These are phyloP conservation scores for Smittia aterrima DNA, from an alignment of 2,888 invertebrate species.

Conservation along the genomic window DNA sequence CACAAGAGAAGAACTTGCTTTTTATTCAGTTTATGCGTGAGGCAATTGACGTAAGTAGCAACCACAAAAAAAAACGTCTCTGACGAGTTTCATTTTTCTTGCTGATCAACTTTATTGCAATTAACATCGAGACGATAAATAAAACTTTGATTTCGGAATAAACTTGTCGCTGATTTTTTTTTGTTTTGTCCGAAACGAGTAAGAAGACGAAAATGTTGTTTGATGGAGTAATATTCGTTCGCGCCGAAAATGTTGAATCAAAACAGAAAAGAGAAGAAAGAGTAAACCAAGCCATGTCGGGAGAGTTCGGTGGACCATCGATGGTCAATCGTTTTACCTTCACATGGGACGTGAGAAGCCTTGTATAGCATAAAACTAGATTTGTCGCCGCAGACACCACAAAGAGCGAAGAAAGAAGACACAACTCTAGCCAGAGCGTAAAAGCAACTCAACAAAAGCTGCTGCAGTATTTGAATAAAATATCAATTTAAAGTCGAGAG, in stretches of 20 bases:
- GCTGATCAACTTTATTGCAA: not conserved
- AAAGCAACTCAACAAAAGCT: not conserved
- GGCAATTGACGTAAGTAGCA: too few relatives aligned
- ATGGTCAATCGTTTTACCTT: not conserved
- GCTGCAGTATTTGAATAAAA: conserved; percentile 15
- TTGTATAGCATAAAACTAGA: not conserved
- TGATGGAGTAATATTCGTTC: too few relatives aligned
- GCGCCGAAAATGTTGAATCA: too few relatives aligned
- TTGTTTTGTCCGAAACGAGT: too few relatives aligned
- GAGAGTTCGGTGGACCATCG: not conserved
- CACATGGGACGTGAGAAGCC: not conserved
- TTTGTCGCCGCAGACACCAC: not conserved
- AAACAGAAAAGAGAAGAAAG: not conserved
- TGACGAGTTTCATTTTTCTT: too few relatives aligned
- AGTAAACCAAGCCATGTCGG: not conserved
- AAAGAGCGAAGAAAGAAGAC: conserved; percentile 7
- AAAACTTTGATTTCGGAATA: conserved; percentile 10
- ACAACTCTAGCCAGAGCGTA: not conserved
- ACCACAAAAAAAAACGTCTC: too few relatives aligned
- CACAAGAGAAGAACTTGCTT: too few relatives aligned
- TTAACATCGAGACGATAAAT: not conserved
- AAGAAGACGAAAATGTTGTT: not conserved
- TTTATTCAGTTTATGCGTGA: too few relatives aligned
- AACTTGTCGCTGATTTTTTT: not conserved
- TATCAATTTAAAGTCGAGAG: conserved; percentile 15